Evolutionary conservation across 2,888 invertebrate genomes (phyloP).

Genomic region (Platycnemis pennipes): DNA sequence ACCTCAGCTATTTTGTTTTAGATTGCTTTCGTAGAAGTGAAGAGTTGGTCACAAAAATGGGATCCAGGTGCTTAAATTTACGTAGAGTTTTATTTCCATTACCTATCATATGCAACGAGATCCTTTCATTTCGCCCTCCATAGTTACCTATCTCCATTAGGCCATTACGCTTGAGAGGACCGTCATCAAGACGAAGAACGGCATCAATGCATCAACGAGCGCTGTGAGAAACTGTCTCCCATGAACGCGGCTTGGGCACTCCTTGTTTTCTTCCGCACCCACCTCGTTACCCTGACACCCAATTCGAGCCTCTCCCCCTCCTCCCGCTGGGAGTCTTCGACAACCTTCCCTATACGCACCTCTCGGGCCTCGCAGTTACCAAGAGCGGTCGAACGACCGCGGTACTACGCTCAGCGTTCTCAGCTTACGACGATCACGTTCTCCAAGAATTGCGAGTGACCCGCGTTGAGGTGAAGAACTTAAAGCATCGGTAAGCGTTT

Average conservation of each 20-base stretch:
- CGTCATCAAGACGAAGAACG: too few species aligned
- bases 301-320: background rate
- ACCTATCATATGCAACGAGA: too few species aligned
- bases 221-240: too few species aligned
- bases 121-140: too few species aligned
- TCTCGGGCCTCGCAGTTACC: background rate
- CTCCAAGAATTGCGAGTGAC: background rate
- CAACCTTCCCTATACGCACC: background rate
- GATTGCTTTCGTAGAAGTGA: too few species aligned
- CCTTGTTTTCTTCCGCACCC: background rate
- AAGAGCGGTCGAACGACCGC: background rate
- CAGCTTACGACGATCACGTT: background rate
- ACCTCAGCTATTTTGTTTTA: too few species aligned
- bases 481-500: background rate
- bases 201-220: too few species aligned
- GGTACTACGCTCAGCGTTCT: background rate
- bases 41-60: too few species aligned
- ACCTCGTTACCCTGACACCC: slow-evolving; percentile 4
- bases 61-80: too few species aligned
- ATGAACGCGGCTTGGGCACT: background rate
- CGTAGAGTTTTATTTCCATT: too few species aligned
- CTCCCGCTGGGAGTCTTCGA: background rate
- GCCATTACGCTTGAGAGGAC: too few species aligned
- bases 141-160: too few species aligned
- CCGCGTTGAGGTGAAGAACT: background rate